A percentile compares a stretch with the other conserved stretches of the same genome.
phyloP scores from a whole-genome alignment of 64 coral and sea anemone species.

The Cladopsammia gracilis region DNA sequence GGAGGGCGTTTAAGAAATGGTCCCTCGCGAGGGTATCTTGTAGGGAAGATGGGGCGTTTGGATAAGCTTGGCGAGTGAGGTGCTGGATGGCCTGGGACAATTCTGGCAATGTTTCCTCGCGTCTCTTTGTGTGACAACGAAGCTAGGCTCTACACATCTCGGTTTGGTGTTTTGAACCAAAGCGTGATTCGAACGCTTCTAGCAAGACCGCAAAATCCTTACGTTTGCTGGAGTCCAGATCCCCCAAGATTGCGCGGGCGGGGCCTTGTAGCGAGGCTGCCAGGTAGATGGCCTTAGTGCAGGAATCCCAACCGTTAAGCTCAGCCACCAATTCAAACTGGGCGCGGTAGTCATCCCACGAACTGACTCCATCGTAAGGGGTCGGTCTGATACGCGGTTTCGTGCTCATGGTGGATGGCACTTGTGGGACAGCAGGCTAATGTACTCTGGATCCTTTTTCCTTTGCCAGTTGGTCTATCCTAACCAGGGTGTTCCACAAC shows the following conservation, averaged over 20 bases:
- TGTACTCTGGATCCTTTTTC: too few species aligned
- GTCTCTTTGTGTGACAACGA: too few species aligned
- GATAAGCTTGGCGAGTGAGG: conserved; percentile 15
- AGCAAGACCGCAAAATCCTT: background rate
- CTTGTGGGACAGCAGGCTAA: too few species aligned
- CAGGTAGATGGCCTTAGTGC: conserved; percentile 13
- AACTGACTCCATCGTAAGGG: too few species aligned
- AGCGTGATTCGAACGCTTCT: background rate
- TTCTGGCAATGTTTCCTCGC: too few species aligned
- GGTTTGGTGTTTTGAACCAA: background rate
- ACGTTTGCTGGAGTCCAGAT: background rate
- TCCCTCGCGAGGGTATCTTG: conserved; percentile 19
- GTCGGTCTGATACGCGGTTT: too few species aligned
- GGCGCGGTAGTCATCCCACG: too few species aligned
- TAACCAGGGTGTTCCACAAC: too few species aligned
- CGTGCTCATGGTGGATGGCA: too few species aligned
- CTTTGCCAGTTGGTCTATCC: too few species aligned
- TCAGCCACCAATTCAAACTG: conserved; percentile 5
- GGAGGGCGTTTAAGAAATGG: too few species aligned
- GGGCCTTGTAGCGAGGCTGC: background rate
- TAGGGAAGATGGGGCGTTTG: conserved; percentile 10
- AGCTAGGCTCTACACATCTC: background rate
- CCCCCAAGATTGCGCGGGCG: conserved; percentile 3
- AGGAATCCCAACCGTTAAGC: conserved; percentile 11
- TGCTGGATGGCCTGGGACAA: background rate